Conservation (phyloP, 2,113 vertebrate species). For the Gnathonemus echidnorhynchus region DNA sequence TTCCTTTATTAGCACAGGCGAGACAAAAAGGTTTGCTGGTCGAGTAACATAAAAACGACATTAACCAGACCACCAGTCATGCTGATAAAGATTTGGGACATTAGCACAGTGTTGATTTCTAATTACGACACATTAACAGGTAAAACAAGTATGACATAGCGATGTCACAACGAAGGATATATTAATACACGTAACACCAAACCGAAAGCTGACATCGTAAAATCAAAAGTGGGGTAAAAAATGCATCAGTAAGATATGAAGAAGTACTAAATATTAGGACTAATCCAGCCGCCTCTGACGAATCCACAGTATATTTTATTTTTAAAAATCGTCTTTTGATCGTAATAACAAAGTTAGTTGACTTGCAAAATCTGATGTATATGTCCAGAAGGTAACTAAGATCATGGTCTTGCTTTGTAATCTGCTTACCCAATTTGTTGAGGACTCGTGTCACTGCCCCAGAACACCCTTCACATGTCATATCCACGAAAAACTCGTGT, state of each 20-base stretch:
- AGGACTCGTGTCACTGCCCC: conserved; percentile 79
- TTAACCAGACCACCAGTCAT: not conserved
- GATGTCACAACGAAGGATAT: not conserved
- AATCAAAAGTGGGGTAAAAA: not conserved
- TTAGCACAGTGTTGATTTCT: not conserved
- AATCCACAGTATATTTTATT: not conserved
- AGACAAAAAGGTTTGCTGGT: not conserved
- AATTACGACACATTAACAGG: not conserved
- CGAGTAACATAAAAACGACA: not conserved
- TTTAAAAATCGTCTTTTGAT: not conserved
- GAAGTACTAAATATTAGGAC: not conserved
- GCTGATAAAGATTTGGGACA: not conserved
- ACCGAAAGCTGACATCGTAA: not conserved
- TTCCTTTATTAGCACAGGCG: not conserved
- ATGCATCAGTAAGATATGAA: not conserved
- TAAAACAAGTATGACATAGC: not conserved
- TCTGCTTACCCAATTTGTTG: conserved; percentile 68
- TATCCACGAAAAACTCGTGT: conserved; percentile 89
- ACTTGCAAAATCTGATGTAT: not conserved
- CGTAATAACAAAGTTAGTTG: not conserved
- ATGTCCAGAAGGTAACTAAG: not conserved
- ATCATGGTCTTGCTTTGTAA: not conserved
- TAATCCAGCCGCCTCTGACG: not conserved
- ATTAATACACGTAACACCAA: not conserved
- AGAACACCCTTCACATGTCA: conserved; percentile 91